phyloP scores from a whole-genome alignment of 2,888 invertebrate species.

The Apodemia mormo region DNA sequence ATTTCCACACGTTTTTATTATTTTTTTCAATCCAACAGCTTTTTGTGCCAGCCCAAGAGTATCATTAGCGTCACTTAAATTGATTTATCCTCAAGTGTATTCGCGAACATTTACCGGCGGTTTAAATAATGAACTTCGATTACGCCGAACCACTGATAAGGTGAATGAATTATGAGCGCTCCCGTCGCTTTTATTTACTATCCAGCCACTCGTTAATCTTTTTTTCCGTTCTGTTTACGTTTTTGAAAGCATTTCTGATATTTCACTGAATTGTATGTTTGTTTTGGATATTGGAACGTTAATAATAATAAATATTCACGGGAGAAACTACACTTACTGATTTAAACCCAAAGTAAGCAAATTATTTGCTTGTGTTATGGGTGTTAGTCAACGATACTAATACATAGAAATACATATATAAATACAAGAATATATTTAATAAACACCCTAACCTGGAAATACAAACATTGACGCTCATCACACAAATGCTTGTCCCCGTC shows the following conservation, averaged over 20 bases:
- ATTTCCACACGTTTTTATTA: constrained; percentile 7
- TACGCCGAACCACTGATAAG: constrained; percentile 29
- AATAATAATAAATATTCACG: too few relatives aligned
- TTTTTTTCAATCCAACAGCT: constrained; percentile 21
- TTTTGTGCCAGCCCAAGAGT: constrained; percentile 16
- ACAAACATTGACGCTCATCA: too few relatives aligned
- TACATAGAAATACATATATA: too few relatives aligned
- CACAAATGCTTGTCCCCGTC: too few relatives aligned
- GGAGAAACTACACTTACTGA: too few relatives aligned
- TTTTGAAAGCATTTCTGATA: constrained; percentile 21
- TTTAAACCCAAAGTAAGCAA: too few relatives aligned
- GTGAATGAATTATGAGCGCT: constrained; percentile 28
- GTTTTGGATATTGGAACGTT: constrained; percentile 13
- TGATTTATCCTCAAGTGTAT: constrained; percentile 23
- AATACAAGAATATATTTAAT: too few relatives aligned
- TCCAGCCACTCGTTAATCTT: constrained; percentile 21
- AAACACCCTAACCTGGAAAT: too few relatives aligned
- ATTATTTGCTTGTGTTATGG: too few relatives aligned
- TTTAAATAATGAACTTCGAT: constrained; percentile 34
- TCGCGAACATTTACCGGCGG: constrained; percentile 30
- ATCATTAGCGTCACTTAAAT: constrained; percentile 21
- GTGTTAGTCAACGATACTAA: too few relatives aligned
- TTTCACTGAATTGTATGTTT: constrained; percentile 16
- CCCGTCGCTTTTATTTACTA: constrained; percentile 21
- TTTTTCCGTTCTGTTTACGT: constrained; percentile 18